Evolutionary conservation across 2,888 invertebrate genomes (phyloP).

Genomic region (Crioceris asparagi): DNA sequence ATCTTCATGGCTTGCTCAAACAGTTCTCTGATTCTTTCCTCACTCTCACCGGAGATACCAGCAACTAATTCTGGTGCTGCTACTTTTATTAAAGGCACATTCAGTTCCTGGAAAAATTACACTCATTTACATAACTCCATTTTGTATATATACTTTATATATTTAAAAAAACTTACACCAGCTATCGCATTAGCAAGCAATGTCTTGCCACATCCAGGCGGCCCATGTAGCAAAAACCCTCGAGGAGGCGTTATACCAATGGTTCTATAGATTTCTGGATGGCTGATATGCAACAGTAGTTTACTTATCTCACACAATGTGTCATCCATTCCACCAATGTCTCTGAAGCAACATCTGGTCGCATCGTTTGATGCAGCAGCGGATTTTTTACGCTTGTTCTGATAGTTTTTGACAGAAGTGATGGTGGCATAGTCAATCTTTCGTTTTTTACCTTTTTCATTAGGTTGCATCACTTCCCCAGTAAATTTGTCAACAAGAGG

Average conservation of each 20-base stretch:
- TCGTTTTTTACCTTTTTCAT: constrained; percentile 16
- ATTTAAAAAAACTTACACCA: constrained; percentile 50
- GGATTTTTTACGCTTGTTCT: constrained; percentile 36
- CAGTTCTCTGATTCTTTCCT: constrained; percentile 81
- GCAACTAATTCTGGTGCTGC: constrained; percentile 88
- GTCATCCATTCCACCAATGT: constrained; percentile 73
- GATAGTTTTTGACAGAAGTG: constrained; percentile 10
- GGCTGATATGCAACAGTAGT: constrained; percentile 68
- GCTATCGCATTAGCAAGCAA: constrained; percentile 72
- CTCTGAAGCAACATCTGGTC: constrained; percentile 47
- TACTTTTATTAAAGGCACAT: constrained; percentile 74
- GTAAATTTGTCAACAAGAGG: too few relatives aligned
- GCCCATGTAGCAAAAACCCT: constrained; percentile 89
- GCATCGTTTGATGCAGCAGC: constrained; percentile 29
- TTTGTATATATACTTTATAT: background rate
- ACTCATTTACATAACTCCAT: background rate
- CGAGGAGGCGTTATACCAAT: constrained; percentile 80
- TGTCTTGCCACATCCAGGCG: constrained; percentile 91
- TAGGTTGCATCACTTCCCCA: background rate
- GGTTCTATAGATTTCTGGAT: constrained; percentile 78
- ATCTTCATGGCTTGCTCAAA: constrained; percentile 71
- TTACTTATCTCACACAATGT: constrained; percentile 45
- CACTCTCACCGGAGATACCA: constrained; percentile 93
- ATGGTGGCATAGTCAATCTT: constrained; percentile 17
- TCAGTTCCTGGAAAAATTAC: constrained; percentile 52